phyloP scores from a whole-genome alignment of 2,888 invertebrate genomes.

The Galerucella calmariensis region DNA sequence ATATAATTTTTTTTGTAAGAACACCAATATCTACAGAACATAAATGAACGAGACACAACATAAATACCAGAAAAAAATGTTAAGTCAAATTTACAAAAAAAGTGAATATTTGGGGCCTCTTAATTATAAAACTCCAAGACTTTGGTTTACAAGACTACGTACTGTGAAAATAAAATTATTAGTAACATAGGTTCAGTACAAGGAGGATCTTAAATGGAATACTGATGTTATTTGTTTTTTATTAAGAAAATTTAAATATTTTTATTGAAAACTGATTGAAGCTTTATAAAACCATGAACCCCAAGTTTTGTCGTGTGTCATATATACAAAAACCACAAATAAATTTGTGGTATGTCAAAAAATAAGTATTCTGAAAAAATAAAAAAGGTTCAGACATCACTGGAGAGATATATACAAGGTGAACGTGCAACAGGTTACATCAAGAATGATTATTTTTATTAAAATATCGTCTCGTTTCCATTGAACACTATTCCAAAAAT shows the following conservation, averaged over 20 bases:
- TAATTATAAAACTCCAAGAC: conserved; percentile 19
- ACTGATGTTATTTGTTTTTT: too few species aligned
- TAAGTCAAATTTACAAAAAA: conserved; percentile 14
- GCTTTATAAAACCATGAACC: conserved; percentile 12
- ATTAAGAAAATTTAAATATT: not conserved
- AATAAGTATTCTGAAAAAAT: conserved; percentile 17
- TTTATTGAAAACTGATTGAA: not conserved
- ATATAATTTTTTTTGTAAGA: conserved; percentile 47
- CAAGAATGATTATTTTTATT: conserved; percentile 2
- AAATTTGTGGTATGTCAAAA: conserved; percentile 3
- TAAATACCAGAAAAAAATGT: conserved; percentile 22
- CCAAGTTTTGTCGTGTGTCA: not conserved
- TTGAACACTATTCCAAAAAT: not conserved
- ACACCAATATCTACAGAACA: conserved; percentile 50
- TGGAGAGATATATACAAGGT: conserved; percentile 30
- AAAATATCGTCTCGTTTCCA: conserved; percentile 3
- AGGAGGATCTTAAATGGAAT: too few species aligned
- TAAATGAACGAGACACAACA: conserved; percentile 35
- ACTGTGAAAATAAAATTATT: not conserved
- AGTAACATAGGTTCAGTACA: not conserved
- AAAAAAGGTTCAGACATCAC: conserved; percentile 29
- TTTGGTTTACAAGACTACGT: not conserved
- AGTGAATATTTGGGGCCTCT: not conserved
- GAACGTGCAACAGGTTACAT: conserved; percentile 26
- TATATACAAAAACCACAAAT: conserved; percentile 23